phyloP scores from a whole-genome alignment of 2,797 vertebrate species.

The Emydoidea blandingii region DNA sequence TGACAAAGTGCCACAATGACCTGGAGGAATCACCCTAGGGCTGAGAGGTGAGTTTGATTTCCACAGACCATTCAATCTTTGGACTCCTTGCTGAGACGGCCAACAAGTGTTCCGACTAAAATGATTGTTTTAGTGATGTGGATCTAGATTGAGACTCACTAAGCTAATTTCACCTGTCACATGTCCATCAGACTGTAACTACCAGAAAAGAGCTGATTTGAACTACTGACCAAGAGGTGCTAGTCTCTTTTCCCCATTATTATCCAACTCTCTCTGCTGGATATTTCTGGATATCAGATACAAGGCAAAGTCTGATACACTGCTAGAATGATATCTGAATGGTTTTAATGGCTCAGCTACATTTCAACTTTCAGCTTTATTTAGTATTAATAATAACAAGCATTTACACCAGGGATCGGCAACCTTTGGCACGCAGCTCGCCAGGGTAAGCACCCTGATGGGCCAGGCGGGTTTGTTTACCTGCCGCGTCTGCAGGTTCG shows the following conservation, averaged over 20 bases:
- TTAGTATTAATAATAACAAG: not conserved
- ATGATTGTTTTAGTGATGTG: not conserved
- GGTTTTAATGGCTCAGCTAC: not conserved
- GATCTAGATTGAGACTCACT: not conserved
- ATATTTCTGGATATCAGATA: not conserved
- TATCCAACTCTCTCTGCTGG: not conserved
- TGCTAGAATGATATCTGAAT: conserved; percentile 20
- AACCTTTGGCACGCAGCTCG: no score
- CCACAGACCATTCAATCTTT: not conserved
- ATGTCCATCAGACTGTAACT: not conserved
- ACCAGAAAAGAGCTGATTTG: not conserved
- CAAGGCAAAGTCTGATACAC: not conserved
- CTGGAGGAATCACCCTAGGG: not conserved
- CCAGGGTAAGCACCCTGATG: no score
- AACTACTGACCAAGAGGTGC: conserved; percentile 9
- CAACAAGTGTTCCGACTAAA: not conserved
- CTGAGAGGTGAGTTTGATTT: not conserved
- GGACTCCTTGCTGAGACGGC: not conserved
- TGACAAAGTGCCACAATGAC: not conserved
- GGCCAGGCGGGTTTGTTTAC: no score
- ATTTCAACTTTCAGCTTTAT: not conserved
- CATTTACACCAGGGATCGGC: no score
- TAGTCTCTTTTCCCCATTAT: not conserved
- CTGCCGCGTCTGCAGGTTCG: no score
- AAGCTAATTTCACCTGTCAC: not conserved